Percentiles rank a stretch among this genome's conserved stretches.
Evolutionary conservation across 2,797 vertebrate species (phyloP).

Genomic region (Carcharodon carcharias): DNA sequence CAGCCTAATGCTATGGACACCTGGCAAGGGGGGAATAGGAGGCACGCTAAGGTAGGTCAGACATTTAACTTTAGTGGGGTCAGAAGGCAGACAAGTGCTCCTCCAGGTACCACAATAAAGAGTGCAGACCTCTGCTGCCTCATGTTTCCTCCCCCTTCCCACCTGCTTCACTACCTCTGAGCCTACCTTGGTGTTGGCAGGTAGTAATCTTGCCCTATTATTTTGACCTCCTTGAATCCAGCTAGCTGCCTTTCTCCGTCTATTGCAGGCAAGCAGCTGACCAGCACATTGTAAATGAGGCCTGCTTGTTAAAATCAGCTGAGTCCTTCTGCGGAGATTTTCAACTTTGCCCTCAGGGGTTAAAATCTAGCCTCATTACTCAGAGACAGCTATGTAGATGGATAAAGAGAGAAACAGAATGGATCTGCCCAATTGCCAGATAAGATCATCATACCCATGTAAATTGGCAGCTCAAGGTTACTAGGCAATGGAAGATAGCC

Average conservation of each 20-base stretch:
- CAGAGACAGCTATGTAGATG: too few relatives aligned
- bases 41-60: neutral
- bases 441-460: too few relatives aligned
- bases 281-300: neutral
- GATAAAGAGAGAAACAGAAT: too few relatives aligned
- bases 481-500: too few relatives aligned
- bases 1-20: neutral
- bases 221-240: neutral
- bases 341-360: too few relatives aligned
- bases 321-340: neutral
- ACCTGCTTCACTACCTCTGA: neutral
- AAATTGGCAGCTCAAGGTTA: too few relatives aligned
- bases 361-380: too few relatives aligned
- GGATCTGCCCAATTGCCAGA: too few relatives aligned
- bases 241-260: neutral
- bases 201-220: neutral
- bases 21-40: neutral
- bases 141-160: neutral
- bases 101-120: neutral
- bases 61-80: neutral
- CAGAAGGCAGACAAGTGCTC: neutral
- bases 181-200: neutral
- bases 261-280: neutral
- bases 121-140: neutral
- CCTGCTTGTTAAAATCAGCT: neutral